These are phyloP conservation scores for Drosophila subobscura DNA, from an alignment of 1,140 invertebrate genomes.

Conservation along the genomic window DNA sequence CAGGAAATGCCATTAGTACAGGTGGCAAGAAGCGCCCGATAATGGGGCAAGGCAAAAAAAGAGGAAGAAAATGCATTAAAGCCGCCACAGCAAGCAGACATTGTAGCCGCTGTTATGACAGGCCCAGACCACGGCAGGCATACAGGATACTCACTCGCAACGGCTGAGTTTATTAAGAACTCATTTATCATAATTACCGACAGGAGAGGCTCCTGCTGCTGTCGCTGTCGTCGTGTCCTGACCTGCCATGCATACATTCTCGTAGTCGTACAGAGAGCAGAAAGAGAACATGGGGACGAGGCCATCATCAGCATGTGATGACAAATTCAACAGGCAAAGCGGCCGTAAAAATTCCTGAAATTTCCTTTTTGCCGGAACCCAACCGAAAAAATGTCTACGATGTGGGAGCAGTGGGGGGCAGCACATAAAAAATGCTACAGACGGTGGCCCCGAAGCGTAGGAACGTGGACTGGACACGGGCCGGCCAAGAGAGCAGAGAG, in stretches of 20 bases:
- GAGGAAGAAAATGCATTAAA: constrained; percentile 63
- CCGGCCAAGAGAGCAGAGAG: neutral
- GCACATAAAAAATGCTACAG: constrained; percentile 68
- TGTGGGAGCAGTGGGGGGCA: constrained; percentile 18
- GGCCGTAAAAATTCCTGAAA: constrained; percentile 58
- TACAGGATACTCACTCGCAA: no score
- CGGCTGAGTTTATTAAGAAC: constrained; percentile 62
- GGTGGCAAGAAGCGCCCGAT: constrained; percentile 39
- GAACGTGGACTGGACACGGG: neutral
- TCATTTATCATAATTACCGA: constrained; percentile 77
- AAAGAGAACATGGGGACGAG: no score
- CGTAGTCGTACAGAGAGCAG: neutral
- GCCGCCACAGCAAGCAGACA: constrained; percentile 12
- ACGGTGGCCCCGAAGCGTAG: constrained; percentile 4
- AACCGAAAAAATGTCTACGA: constrained; percentile 58
- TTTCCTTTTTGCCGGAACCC: constrained; percentile 49
- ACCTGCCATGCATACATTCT: neutral
- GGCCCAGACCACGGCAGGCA: no score
- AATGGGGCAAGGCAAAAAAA: constrained; percentile 7
- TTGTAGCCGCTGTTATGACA: constrained; percentile 32
- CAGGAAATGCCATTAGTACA: constrained; percentile 73
- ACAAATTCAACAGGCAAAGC: constrained; percentile 64
- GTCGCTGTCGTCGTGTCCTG: constrained; percentile 5
- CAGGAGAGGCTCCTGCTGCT: neutral
- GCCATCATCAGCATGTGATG: constrained; percentile 24